Evolutionary conservation across 2,113 vertebrate genomes (phyloP).

Genomic region (Tetrao urogallus): DNA sequence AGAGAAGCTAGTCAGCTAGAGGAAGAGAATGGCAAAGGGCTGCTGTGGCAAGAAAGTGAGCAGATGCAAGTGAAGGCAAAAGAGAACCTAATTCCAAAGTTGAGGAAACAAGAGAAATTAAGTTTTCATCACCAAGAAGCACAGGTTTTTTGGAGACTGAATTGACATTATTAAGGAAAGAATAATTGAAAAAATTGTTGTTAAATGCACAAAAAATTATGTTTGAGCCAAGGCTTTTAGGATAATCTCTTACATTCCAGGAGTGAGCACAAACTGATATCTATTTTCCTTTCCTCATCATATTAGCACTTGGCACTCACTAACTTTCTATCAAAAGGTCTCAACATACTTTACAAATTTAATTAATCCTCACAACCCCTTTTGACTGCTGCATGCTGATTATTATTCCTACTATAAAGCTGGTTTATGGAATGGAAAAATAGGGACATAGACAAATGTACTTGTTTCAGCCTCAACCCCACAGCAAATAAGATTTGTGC

Average conservation of each 20-base stretch:
- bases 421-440: background rate
- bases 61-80: background rate
- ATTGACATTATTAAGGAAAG: background rate
- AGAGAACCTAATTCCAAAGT: background rate
- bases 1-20: background rate
- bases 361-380: background rate
- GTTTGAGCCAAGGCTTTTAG: slow-evolving; percentile 1
- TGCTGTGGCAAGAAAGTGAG: fast-evolving
- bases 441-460: fast-evolving
- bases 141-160: background rate
- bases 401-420: background rate
- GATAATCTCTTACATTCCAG: background rate
- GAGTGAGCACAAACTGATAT: background rate
- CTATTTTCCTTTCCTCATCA: background rate
- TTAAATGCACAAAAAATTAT: background rate
- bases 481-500: background rate
- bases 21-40: background rate
- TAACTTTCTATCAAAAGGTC: background rate
- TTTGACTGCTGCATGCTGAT: background rate
- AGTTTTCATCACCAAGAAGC: background rate
- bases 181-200: background rate
- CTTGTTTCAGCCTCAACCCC: background rate
- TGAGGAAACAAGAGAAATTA: background rate
- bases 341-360: background rate
- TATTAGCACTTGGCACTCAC: background rate